Conservation (phyloP, 2,797 vertebrate species). For the Ctenosaura bakeri region DNA sequence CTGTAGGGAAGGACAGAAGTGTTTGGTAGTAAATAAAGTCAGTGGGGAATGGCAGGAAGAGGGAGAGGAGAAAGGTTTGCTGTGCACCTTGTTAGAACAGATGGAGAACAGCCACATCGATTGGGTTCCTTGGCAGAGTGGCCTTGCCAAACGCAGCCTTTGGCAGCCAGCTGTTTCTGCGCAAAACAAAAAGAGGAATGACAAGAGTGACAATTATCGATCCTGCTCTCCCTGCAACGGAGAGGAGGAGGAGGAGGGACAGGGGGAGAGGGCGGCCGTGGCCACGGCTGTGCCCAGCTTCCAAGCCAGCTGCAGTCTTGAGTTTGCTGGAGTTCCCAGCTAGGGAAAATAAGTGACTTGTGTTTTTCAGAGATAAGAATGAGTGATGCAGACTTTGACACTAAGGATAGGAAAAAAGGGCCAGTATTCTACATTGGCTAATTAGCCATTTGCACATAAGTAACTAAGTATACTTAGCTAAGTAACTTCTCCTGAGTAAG, state of each 20-base stretch:
- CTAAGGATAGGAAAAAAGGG: too few species aligned
- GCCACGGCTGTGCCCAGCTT: too few species aligned
- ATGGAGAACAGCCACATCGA: neutral
- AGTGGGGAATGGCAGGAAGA: neutral
- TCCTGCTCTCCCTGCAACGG: too few species aligned
- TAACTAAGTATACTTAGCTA: too few species aligned
- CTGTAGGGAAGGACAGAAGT: neutral
- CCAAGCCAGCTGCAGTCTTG: neutral
- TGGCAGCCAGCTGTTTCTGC: neutral
- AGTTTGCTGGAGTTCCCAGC: neutral
- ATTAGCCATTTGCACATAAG: too few species aligned
- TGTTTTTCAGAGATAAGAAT: neutral
- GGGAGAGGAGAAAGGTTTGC: too few species aligned
- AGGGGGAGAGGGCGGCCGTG: too few species aligned
- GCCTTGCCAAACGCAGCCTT: neutral
- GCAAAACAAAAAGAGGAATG: neutral
- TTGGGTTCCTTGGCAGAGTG: neutral
- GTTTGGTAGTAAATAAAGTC: neutral
- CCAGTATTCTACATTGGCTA: too few species aligned
- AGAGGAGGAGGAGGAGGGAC: too few species aligned
- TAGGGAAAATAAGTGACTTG: neutral
- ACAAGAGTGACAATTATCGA: neutral
- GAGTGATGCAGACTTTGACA: too few species aligned
- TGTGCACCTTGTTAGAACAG: neutral
- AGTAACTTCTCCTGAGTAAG: too few species aligned